Evolutionary conservation across 2,888 invertebrate genomes (phyloP).

Genomic region (Spisula subtruncata): DNA sequence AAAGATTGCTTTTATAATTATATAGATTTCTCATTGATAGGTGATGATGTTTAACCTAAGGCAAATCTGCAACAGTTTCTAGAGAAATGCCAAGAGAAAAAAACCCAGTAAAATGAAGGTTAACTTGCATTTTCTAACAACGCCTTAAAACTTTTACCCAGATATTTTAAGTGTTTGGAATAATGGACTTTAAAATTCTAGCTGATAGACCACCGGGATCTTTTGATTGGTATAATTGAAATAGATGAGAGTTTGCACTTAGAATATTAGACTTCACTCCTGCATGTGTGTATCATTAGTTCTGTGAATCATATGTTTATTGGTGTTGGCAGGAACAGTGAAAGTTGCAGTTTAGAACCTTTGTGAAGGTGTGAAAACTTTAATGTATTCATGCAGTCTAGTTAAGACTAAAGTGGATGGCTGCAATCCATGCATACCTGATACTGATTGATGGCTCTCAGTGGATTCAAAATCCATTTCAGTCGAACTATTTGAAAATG

Average conservation of each 20-base stretch:
- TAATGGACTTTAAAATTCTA: not conserved
- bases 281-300: not conserved
- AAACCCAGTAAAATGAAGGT: not conserved
- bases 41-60: not conserved
- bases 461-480: too few relatives aligned
- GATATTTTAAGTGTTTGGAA: not conserved
- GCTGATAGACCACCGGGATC: not conserved
- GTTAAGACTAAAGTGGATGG: too few relatives aligned
- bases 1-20: too few relatives aligned
- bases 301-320: not conserved
- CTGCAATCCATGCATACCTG: too few relatives aligned
- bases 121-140: conserved; percentile 1
- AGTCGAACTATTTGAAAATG: too few relatives aligned
- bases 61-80: not conserved
- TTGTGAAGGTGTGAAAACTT: too few relatives aligned
- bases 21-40: too few relatives aligned
- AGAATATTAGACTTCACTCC: not conserved
- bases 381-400: too few relatives aligned
- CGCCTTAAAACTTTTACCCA: not conserved
- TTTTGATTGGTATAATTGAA: not conserved
- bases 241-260: conserved; percentile 8
- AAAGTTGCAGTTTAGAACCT: too few relatives aligned
- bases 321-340: not conserved
- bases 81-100: not conserved
- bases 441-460: too few relatives aligned